A percentile compares a stretch with the other conserved stretches of the same genome.
These are phyloP conservation scores for Ennomos erosarius DNA, from an alignment of 2,888 invertebrate species.

Conservation along the genomic window DNA sequence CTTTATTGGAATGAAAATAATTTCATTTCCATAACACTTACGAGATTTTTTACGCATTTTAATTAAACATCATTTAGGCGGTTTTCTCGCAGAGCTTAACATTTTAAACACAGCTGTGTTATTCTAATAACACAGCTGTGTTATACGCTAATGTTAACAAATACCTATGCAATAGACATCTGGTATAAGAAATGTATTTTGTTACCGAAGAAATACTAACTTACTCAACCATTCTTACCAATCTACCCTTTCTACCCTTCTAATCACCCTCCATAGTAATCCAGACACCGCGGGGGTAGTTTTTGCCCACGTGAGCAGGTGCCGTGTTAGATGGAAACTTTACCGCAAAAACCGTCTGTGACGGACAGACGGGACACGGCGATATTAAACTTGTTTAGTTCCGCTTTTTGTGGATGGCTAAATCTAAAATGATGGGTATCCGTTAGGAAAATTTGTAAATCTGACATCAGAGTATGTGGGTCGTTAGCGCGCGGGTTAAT, in stretches of 20 bases:
- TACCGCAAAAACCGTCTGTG: constrained; percentile 29
- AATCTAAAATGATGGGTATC: neutral
- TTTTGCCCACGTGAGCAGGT: constrained; percentile 29
- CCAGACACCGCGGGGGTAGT: constrained; percentile 22
- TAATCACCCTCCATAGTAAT: constrained; percentile 22
- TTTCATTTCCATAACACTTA: too few species aligned
- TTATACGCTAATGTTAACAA: too few species aligned
- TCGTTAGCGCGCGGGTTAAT: neutral
- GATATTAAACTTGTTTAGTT: constrained; percentile 33
- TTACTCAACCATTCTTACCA: neutral
- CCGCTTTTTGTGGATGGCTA: constrained; percentile 18
- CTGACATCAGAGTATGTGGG: neutral
- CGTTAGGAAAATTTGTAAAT: too few species aligned
- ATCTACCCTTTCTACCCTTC: constrained; percentile 1
- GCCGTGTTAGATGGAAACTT: constrained; percentile 19
- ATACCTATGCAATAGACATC: too few species aligned
- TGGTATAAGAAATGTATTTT: too few species aligned
- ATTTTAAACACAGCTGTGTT: too few species aligned
- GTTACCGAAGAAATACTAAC: too few species aligned
- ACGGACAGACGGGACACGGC: constrained; percentile 14
- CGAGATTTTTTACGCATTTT: too few species aligned
- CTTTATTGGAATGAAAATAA: neutral
- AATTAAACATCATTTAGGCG: too few species aligned
- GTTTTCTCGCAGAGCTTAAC: too few species aligned
- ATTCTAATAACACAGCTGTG: too few species aligned